Conservation (phyloP, 2,888 invertebrate genomes). For the Eulithis prunata region DNA sequence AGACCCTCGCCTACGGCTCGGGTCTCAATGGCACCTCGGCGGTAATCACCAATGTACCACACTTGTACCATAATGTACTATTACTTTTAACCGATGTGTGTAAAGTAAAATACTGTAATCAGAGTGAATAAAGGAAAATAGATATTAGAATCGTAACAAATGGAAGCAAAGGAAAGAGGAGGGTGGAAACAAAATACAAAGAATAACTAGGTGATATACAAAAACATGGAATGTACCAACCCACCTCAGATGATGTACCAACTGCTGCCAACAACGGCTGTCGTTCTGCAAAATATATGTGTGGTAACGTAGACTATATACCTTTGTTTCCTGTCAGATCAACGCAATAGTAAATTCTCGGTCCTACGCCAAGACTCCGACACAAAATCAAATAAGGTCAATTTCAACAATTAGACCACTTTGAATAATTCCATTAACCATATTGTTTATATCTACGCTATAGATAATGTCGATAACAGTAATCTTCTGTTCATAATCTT, state of each 20-base stretch:
- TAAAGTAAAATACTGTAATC: too few species aligned
- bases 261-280: constrained; percentile 8
- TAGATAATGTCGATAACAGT: background rate
- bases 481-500: background rate
- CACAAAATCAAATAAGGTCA: background rate
- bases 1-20: too few species aligned
- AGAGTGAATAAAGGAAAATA: too few species aligned
- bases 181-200: too few species aligned
- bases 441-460: background rate
- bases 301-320: background rate
- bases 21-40: too few species aligned
- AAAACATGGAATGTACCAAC: constrained; percentile 17
- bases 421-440: background rate
- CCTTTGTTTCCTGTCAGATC: background rate
- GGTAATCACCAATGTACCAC: too few species aligned
- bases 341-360: too few species aligned
- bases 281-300: constrained; percentile 14
- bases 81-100: too few species aligned
- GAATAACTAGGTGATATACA: background rate
- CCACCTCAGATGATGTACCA: background rate
- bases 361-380: too few species aligned
- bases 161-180: too few species aligned
- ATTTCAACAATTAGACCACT: background rate
- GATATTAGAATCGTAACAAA: too few species aligned
- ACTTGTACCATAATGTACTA: too few species aligned